Percentiles rank a stretch among this genome's conserved stretches.
Evolutionary conservation across 2,797 vertebrate species (phyloP).

Genomic region (Acanthurus leucopareius): DNA sequence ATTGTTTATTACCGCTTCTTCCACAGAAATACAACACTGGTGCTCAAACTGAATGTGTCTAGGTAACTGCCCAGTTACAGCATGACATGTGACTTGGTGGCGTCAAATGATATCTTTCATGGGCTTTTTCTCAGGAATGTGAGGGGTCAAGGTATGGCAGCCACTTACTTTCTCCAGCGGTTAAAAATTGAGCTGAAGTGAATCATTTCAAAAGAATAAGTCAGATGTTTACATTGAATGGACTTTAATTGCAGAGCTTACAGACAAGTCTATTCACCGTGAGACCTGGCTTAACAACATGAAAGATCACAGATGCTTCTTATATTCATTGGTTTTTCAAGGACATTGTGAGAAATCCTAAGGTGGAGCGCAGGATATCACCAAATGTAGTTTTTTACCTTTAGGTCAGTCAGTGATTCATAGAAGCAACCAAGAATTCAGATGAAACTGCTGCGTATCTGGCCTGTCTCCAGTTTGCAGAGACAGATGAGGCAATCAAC

Average conservation of each 20-base stretch:
- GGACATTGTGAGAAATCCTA: conserved; percentile 9
- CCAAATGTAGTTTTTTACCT: conserved; percentile 12
- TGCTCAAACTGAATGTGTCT: conserved; percentile 2
- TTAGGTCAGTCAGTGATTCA: conserved; percentile 36
- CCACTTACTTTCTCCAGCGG: not conserved
- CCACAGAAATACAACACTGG: not conserved
- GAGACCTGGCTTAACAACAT: not conserved
- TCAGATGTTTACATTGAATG: not conserved
- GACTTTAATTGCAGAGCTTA: not conserved
- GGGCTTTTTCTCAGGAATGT: not conserved
- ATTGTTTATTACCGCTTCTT: not conserved
- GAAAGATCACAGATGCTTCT: not conserved
- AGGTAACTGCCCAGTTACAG: conserved; percentile 10
- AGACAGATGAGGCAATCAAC: conserved; percentile 35
- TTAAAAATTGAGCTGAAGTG: conserved; percentile 19
- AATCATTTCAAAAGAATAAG: conserved; percentile 13
- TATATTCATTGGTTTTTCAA: not conserved
- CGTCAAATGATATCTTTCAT: not conserved
- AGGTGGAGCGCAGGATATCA: conserved; percentile 22
- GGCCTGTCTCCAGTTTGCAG: conserved; percentile 33
- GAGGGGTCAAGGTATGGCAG: not conserved
- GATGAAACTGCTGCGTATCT: conserved; percentile 32
- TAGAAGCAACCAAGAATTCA: conserved; percentile 21
- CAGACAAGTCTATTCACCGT: not conserved
- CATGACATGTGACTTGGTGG: not conserved